Base-by-base conservation (phyloP, 2,888 invertebrate species). In the Ophion ellenae region DNA sequence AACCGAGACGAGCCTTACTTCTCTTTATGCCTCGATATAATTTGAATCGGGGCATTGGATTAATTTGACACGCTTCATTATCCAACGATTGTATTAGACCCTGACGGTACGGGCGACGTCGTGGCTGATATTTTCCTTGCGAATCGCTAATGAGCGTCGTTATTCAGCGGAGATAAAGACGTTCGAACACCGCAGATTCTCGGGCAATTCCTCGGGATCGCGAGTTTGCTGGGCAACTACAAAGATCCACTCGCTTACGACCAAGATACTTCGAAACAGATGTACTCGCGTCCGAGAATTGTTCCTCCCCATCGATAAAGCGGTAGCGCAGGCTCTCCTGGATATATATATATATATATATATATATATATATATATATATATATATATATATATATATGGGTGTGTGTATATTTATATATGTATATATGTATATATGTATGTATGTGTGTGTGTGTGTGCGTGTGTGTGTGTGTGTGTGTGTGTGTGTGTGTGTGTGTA, bases 251-350 rank as follows among this genome's bases (percentile, higher is more conserved):
- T 81, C 75, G 81, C 75, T 76, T 70, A 70, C 81, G 47, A 63
- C 69, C 70, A 20, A 61, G 79, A 83, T 75, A 86, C 80, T 81
- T 83, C 64, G 83, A 83, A 83, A 86, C 83, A 86, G 83, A 86
- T 86, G 83, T 86, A 86, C 86, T 83, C 71, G 77, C 73, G 83
- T 63, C 77, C 69, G 73, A 69, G 86, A 86, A 86, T 83, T 86
- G 86, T 86, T 86, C 69, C 28, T 69, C 61, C 81, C 80, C 73
- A 80, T 77, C 86, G 83, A 86, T 86, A 86, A 83, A 86, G 81
- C 77, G 67, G 69, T 63, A 73, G 74, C 59, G 69, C 80, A 36
- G 47, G 53, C 64, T 70, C 32, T 77, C 45, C 32, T 17, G 20
- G 10, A 36, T 53, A 24, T 24, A 61, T 74, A 61, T 77, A 64